Evolutionary conservation across 2,113 vertebrate species (phyloP).

Genomic region (Ramphastos sulfuratus): DNA sequence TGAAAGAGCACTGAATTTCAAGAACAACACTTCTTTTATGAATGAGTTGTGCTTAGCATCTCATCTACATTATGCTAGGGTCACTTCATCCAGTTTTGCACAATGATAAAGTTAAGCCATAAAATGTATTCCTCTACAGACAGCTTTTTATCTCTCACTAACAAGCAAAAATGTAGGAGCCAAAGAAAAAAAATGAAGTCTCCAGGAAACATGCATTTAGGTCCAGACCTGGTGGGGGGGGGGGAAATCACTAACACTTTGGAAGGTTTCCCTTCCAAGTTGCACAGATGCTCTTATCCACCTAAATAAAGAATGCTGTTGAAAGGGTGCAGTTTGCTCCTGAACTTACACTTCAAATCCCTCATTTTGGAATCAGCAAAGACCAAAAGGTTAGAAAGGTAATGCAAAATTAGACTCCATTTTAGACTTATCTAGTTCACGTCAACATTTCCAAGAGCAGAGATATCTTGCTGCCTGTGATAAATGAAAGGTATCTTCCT

Average conservation of each 20-base stretch:
- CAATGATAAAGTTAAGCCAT: not conserved
- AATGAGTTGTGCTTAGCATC: not conserved
- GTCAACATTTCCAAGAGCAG: slow-evolving; percentile 1
- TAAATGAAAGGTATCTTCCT: not conserved
- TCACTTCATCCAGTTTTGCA: not conserved
- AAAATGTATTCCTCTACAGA: not conserved
- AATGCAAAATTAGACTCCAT: slow-evolving; percentile 1
- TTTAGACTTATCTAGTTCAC: not conserved
- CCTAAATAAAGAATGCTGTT: not conserved
- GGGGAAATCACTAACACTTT: not conserved
- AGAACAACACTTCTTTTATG: not conserved
- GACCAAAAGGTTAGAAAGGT: not conserved
- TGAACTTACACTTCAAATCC: not conserved
- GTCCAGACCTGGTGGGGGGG: not conserved
- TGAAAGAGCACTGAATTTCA: not conserved
- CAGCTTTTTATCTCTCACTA: not conserved
- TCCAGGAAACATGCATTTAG: not conserved
- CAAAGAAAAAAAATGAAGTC: not conserved
- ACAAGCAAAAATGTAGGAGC: not conserved
- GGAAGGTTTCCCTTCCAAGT: not conserved
- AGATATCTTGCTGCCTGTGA: not conserved
- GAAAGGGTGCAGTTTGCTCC: not conserved
- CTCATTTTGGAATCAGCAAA: not conserved
- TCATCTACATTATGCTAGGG: not conserved
- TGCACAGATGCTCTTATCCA: not conserved